Conservation (phyloP, 2,113 vertebrate genomes). For the Daubentonia madagascariensis region DNA sequence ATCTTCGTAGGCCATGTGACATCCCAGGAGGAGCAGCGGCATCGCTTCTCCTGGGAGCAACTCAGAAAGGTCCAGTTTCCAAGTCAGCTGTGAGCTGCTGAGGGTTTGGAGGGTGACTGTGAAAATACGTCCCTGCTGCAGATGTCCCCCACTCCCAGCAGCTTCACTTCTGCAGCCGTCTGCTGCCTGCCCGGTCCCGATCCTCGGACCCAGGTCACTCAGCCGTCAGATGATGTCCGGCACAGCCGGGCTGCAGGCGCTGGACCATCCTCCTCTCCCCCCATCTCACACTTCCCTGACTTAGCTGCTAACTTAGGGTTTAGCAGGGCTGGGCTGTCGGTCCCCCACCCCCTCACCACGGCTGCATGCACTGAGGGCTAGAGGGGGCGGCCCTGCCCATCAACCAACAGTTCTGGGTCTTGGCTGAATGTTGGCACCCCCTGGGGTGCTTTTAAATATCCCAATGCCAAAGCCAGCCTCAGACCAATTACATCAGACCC, state of each 20-base stretch:
- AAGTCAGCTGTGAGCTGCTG: neutral
- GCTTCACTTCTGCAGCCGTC: neutral
- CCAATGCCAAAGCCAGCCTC: neutral
- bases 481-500: neutral
- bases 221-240: neutral
- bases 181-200: neutral
- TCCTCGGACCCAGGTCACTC: neutral
- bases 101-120: neutral
- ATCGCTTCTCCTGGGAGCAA: neutral
- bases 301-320: neutral
- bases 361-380: neutral
- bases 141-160: neutral
- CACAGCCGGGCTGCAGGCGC: neutral
- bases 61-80: neutral
- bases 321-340: neutral
- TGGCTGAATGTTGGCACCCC: neutral
- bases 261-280: neutral
- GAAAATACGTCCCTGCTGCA: neutral
- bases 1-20: neutral
- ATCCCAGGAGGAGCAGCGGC: neutral
- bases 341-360: no score
- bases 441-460: neutral
- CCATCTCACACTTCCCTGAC: neutral
- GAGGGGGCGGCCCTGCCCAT: neutral
- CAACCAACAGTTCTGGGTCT: neutral